Evolutionary conservation across 1,140 invertebrate genomes (phyloP).

Genomic region (Drosophila sechellia): DNA sequence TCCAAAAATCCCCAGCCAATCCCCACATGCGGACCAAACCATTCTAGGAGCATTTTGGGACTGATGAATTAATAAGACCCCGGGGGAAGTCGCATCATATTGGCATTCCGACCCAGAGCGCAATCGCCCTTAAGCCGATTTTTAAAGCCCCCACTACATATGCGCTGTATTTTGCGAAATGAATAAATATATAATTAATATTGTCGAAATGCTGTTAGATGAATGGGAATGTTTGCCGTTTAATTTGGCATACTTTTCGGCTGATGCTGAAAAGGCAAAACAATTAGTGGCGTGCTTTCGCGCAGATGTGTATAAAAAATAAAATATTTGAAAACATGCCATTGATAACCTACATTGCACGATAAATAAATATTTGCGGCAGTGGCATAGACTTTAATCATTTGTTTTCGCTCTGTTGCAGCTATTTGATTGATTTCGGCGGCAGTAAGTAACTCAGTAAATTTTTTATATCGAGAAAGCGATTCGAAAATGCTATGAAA

Average conservation of each 20-base stretch:
- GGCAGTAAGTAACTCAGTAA: not conserved
- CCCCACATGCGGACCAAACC: not conserved
- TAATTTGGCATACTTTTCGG: slow-evolving; percentile 30
- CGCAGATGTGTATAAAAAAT: slow-evolving; percentile 1
- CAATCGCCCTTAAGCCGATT: slow-evolving; percentile 21
- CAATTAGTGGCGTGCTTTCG: slow-evolving; percentile 11
- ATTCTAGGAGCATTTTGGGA: slow-evolving; percentile 8
- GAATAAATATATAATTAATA: slow-evolving; percentile 18
- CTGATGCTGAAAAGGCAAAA: slow-evolving; percentile 9
- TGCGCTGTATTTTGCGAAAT: slow-evolving; percentile 2
- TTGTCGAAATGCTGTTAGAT: slow-evolving; percentile 1
- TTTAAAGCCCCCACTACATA: slow-evolving; percentile 21
- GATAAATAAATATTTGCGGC: slow-evolving; percentile 40
- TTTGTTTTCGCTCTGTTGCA: not conserved
- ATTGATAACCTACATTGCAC: not conserved
- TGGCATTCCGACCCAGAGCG: slow-evolving; percentile 4
- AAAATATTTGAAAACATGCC: not conserved
- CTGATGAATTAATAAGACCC: slow-evolving; percentile 40
- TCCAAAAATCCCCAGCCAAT: not conserved
- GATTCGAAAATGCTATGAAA: not conserved
- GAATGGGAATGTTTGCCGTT: not conserved
- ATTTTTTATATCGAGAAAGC: not conserved
- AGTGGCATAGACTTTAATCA: slow-evolving; percentile 13
- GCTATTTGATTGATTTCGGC: not conserved
- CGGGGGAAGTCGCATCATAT: slow-evolving; percentile 8